Base-by-base conservation (phyloP, 92 coral and sea anemone species). In the Phenganax marumi region DNA sequence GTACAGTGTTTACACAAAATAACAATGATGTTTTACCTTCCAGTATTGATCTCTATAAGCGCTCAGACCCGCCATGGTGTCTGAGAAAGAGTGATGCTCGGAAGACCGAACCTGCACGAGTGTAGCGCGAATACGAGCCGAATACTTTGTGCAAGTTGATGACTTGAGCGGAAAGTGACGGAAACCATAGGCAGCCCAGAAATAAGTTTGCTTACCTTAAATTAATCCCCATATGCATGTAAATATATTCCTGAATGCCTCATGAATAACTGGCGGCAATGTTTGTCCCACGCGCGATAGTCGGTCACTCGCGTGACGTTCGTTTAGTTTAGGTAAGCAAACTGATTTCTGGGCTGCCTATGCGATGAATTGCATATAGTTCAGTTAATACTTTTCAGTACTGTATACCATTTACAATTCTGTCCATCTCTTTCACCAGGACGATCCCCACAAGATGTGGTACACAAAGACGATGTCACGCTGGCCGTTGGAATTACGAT, bases 61-160 rank as follows among this genome's bases (percentile, higher is more conserved):
- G 85, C 98, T 95, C 11, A 92, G 96, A 11, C 90, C 98, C 90
- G 98, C 98, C 98, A 95, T 95, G 63, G 90, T 94, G 91, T 46
- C 23, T 57, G 25, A 55, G 49, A 61, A 21, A 21, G 68, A 61
- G 17, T 17, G 68, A n/a, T 16, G 68, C 3, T 62, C 68, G 43
- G 68, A n/a, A 19, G 33, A 8, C 26, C 68, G 33, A 19, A 11
- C 10, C 8, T 21, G 43, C n/a, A 58, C 23, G 12, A 39, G 3
- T 39, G 8, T 3, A 62, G 18, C 10, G 8, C 68, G 33, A 39
- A 66, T 33, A 33, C 5, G 43, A 33, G 43, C 43, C 43, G 43
- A 33, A 33, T 2, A 33, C 5, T 33, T 33, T 33, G 43, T 33
- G 43, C 43, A 33, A 33, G 49, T 12, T 25, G 72, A 24, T 66